Percentiles rank a stretch among this genome's conserved stretches.
These are phyloP conservation scores for Pantala flavescens DNA, from an alignment of 1,140 invertebrate genomes.

Conservation along the genomic window DNA sequence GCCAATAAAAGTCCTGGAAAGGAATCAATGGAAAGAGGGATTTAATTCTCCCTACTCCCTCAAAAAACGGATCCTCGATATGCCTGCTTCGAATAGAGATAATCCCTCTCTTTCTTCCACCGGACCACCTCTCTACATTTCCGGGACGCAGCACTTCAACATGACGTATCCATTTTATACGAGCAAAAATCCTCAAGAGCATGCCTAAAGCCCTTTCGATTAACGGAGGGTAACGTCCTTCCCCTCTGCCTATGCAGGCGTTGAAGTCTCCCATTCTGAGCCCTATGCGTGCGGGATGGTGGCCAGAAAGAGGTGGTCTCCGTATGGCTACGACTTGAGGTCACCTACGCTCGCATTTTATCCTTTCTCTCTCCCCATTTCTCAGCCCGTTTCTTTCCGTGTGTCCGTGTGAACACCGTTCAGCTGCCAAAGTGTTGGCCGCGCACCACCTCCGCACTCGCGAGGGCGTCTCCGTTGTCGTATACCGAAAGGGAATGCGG, in stretches of 20 bases:
- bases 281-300: not conserved
- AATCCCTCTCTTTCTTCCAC: not conserved
- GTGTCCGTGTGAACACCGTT: not conserved
- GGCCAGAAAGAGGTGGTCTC: not conserved
- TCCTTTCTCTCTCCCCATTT: not conserved
- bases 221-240: not conserved
- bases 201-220: not conserved
- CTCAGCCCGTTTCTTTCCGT: not conserved
- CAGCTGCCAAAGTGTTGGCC: not conserved
- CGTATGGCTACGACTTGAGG: not conserved
- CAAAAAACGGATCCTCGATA: no score
- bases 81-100: no score
- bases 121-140: not conserved
- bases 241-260: not conserved
- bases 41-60: no score
- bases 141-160: not conserved
- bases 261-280: not conserved
- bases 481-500: no score
- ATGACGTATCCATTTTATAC: conserved; percentile 3
- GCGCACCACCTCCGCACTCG: not conserved
- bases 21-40: no score
- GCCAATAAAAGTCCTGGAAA: no score
- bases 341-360: not conserved
- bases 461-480: no score
- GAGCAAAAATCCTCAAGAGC: not conserved